These are phyloP conservation scores for Agelaius phoeniceus DNA, from an alignment of 2,113 vertebrate species.

Conservation along the genomic window DNA sequence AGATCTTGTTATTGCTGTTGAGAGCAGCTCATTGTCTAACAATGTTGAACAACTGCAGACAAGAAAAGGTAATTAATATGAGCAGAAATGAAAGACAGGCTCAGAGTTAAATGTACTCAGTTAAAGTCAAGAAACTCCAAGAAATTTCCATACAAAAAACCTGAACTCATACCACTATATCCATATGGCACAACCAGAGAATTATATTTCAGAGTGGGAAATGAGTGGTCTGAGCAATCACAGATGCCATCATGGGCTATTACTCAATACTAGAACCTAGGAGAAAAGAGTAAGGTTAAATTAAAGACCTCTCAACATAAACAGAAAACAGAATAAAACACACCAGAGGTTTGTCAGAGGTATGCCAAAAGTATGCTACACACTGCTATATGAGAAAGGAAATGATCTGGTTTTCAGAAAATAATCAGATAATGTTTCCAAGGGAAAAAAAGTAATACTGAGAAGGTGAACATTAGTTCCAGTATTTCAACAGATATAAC, in stretches of 20 bases:
- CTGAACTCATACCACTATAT: neutral
- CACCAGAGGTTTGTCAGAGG: neutral
- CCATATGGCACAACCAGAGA: neutral
- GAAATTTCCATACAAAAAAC: neutral
- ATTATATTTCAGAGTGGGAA: neutral
- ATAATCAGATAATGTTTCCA: neutral
- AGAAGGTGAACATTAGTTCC: neutral
- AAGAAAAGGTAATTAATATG: neutral
- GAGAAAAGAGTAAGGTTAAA: neutral
- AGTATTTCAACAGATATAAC: neutral
- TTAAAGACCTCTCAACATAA: neutral
- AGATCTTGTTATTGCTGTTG: neutral
- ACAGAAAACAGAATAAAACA: neutral
- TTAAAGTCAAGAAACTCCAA: neutral
- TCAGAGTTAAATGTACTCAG: neutral
- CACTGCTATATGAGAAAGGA: neutral
- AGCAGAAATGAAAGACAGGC: neutral
- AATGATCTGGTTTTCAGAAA: neutral
- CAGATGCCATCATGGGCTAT: neutral
- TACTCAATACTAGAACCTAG: neutral
- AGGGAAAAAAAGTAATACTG: neutral
- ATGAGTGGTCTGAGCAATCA: neutral
- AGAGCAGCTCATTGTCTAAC: constrained; percentile 13
- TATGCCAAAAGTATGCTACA: neutral
- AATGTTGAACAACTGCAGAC: neutral